These are phyloP conservation scores for Aromia moschata DNA, from an alignment of 2,888 invertebrate species.

Conservation along the genomic window DNA sequence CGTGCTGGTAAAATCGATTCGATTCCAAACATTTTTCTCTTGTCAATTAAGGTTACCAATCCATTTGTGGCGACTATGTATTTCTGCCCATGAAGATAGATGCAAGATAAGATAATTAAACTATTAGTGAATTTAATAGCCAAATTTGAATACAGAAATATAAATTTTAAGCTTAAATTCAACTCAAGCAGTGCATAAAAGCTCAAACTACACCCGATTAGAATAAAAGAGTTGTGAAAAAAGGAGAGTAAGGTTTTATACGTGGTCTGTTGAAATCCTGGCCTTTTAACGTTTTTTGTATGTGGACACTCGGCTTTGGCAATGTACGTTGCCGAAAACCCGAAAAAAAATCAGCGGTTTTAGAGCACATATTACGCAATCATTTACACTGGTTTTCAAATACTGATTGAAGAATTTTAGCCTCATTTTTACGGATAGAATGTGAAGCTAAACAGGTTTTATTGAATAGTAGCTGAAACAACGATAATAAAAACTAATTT, in stretches of 20 bases:
- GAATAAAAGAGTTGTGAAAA: background rate
- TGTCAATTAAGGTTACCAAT: background rate
- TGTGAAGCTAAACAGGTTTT: no score
- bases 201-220: background rate
- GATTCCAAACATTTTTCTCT: background rate
- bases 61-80: background rate
- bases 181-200: background rate
- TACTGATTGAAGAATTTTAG: no score
- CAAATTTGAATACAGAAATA: background rate
- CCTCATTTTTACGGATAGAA: background rate
- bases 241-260: background rate
- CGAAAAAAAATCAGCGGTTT: background rate
- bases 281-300: background rate
- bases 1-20: background rate
- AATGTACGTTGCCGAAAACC: background rate
- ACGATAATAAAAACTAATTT: no score
- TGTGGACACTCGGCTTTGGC: slow-evolving; percentile 2
- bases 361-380: background rate
- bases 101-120: background rate
- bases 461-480: no score
- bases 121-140: background rate
- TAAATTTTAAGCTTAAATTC: background rate
- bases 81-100: background rate
- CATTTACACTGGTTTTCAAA: background rate
- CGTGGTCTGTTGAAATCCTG: background rate